phyloP scores from a whole-genome alignment of 2,113 vertebrate species.

The Campylomormyrus numenius region DNA sequence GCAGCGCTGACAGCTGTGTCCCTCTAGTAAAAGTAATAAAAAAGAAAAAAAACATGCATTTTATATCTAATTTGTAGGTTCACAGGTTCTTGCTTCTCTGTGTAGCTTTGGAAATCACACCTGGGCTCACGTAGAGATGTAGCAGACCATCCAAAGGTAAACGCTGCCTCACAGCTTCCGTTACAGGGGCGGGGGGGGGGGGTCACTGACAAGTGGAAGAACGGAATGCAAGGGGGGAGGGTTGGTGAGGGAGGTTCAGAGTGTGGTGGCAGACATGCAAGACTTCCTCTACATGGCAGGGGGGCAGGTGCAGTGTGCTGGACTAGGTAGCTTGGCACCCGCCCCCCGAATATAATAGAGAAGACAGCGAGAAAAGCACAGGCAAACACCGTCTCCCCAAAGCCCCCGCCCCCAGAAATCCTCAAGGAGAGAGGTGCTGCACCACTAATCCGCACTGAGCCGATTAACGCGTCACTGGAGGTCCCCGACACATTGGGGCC shows the following conservation, averaged over 20 bases:
- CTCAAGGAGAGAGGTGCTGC: background rate
- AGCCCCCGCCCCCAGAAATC: background rate
- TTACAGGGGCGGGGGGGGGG: background rate
- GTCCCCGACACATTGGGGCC: background rate
- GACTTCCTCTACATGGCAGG: background rate
- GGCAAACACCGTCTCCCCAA: background rate
- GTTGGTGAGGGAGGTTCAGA: background rate
- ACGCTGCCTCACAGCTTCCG: background rate
- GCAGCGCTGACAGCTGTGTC: background rate
- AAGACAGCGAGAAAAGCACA: background rate
- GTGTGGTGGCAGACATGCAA: background rate
- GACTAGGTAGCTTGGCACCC: background rate
- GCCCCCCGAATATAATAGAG: background rate
- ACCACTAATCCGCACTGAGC: conserved; percentile 2
- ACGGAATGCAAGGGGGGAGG: background rate
- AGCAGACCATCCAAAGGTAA: background rate
- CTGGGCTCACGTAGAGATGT: background rate
- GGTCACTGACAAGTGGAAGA: background rate
- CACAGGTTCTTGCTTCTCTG: background rate
- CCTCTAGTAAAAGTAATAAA: background rate
- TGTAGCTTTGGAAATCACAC: background rate
- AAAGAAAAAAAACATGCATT: background rate
- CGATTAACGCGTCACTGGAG: background rate
- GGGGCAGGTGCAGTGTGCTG: background rate
- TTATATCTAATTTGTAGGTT: background rate